Evolutionary conservation across 2,113 vertebrate genomes (phyloP), one percentile per base, ranked within the genome.

Genomic region (Galeopterus variegatus): DNA sequence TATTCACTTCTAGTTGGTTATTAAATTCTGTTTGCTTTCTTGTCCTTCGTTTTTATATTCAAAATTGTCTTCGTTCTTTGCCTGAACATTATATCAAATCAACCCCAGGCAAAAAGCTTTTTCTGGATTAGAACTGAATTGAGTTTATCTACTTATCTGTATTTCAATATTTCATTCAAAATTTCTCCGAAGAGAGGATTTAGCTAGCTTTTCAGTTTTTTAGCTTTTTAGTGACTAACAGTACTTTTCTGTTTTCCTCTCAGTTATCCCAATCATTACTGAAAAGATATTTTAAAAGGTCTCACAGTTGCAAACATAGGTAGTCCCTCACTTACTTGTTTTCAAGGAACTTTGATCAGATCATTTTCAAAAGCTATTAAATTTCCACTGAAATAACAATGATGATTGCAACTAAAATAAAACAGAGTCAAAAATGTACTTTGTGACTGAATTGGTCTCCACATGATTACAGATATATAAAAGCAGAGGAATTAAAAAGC

Each of bases 11-110:
- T 73, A 64, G 83, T 77, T 67, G 90, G 41, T 94, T 60, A 76
- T 65, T 75, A 56, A 97, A 95, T 96, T 98, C 97, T 96, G 67
- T 95, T 97, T 97, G 19, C 36, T 94, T 97, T 5, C 75, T 95
- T 95, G 58, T 94, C 82, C 84, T 45, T 72, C 82, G 83, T 65
- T 94, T 98, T 69, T 95, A 58, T 76, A 86, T 31, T 98, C 52
- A 98, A 31, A 97, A 97, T 97, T 72, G 19, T 24, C 93, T 97
- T 87, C 75, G 67, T 54, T 45, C 92, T 83, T 94, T 96, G 14
- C 21, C 23, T 94, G 92, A 93, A 45, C 0, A 0, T 94, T 97
- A 97, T 94, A 97, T 97, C 72, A 95, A 97, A 95, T 93, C 94
- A 96, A 97, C 36, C 52, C 81, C 36, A 93, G 70, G 76, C 50